A percentile compares a stretch with the other conserved stretches of the same genome.
Evolutionary conservation across 1,140 invertebrate species (phyloP).

Genomic region (Probaryconus sp.): DNA sequence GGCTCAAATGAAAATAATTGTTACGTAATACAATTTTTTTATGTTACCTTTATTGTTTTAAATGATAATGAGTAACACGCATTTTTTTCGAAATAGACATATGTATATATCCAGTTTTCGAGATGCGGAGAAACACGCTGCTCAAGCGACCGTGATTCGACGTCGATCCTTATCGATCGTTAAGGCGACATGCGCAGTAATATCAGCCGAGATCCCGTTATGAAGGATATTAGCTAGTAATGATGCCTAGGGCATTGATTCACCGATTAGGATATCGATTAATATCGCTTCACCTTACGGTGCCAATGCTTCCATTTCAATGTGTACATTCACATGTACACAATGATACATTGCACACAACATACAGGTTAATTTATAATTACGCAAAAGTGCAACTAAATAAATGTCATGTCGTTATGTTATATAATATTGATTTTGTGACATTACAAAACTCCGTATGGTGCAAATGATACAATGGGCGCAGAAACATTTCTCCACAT

Average conservation of each 20-base stretch:
- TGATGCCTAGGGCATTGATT: constrained; percentile 66
- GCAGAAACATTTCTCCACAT: too few species aligned
- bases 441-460: too few species aligned
- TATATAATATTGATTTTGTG: too few species aligned
- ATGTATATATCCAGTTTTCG: constrained; percentile 41
- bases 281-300: constrained; percentile 67
- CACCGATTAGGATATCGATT: constrained; percentile 73
- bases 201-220: constrained; percentile 66
- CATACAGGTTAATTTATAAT: too few species aligned
- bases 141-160: constrained; percentile 59
- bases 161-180: constrained; percentile 62
- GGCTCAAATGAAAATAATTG: not conserved
- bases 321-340: constrained; percentile 15
- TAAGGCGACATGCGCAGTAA: constrained; percentile 61
- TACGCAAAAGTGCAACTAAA: constrained; percentile 19
- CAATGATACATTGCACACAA: too few species aligned
- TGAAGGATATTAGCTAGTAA: constrained; percentile 69
- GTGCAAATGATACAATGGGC: too few species aligned
- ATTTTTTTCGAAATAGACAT: constrained; percentile 44
- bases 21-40: not conserved
- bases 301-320: constrained; percentile 41
- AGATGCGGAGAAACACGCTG: constrained; percentile 50
- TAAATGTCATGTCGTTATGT: too few species aligned
- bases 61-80: constrained; percentile 28
- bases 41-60: constrained; percentile 5